Base-by-base conservation (phyloP, 2,888 invertebrate genomes). In the Yponomeuta plumbellus region DNA sequence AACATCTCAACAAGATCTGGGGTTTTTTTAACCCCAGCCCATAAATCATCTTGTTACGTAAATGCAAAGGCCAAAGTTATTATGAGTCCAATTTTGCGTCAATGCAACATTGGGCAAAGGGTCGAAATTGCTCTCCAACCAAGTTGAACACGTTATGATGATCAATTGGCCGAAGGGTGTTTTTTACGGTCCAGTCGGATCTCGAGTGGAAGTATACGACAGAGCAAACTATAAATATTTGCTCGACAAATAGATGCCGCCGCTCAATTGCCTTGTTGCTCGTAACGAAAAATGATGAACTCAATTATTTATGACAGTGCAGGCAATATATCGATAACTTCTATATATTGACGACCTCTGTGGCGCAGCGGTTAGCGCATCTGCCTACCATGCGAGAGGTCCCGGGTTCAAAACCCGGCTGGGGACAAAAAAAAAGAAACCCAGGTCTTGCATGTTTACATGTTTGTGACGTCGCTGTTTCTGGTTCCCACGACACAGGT, bases 191-290 rank as follows among this genome's bases (percentile, higher is more conserved):
- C 44, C 34, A 17, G 17, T 52, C 44, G 44, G 17, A 52, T 52
- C 44, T 52, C 44, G 44, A 52, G 44, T 52, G 44, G 44, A 8
- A 52, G 17, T 52, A 6, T 52, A 52, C 44, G 44, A 52, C 44
- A 52, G 44, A 52, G 44, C 44, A 52, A 52, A 52, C 44, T 52
- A 52, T 52, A 52, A 52, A 52, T 52, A 52, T 52, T 52, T 52
- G 44, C 44, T 52, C 44, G 13, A 52, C 17, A 52, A 52, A 52
- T 52, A 17, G 44, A 52, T 52, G 17, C 44, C 13, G 44, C 13
- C 44, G 44, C 17, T 52, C 17, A 17, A 52, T 17, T 52, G 44
- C 44, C 44, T 52, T 17, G 17, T 17, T 17, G 44, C 44, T 44
- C 44, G 44, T 52, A 52, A 52, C 13, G 44, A 17, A 52, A 52